Evolutionary conservation across 2,888 invertebrate species (phyloP).

Genomic region (Ophion obscuratus): DNA sequence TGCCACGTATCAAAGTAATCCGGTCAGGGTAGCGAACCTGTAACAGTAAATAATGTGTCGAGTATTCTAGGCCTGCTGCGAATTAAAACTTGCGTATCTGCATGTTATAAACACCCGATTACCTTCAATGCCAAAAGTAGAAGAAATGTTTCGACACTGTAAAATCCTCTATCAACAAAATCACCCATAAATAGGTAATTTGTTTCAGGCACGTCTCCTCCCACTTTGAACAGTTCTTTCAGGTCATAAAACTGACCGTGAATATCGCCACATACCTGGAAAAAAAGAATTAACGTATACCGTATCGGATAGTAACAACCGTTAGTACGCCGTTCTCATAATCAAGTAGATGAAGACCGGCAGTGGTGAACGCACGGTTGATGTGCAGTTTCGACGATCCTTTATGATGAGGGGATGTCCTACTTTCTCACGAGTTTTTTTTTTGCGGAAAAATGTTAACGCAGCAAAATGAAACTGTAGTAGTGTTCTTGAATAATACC

Average conservation of each 20-base stretch:
- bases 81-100: background rate
- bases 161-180: constrained; percentile 99
- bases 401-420: too few species aligned
- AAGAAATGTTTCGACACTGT: constrained; percentile 99
- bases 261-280: constrained; percentile 98
- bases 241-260: constrained; percentile 99
- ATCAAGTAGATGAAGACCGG: too few species aligned
- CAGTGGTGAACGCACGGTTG: too few species aligned
- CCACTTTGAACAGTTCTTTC: constrained; percentile 98
- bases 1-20: constrained; percentile 98
- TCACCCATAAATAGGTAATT: constrained; percentile 99
- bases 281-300: background rate
- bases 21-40: constrained; percentile 99
- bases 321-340: too few species aligned
- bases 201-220: constrained; percentile 99
- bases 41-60: constrained; percentile 49
- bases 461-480: too few species aligned
- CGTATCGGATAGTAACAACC: too few species aligned
- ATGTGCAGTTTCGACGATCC: too few species aligned
- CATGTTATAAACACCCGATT: constrained; percentile 68
- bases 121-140: constrained; percentile 98
- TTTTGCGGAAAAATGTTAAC: too few species aligned
- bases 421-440: too few species aligned
- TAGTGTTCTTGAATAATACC: too few species aligned
- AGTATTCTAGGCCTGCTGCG: background rate